phyloP scores from a whole-genome alignment of 2,888 invertebrate genomes.

The Autographa gamma region DNA sequence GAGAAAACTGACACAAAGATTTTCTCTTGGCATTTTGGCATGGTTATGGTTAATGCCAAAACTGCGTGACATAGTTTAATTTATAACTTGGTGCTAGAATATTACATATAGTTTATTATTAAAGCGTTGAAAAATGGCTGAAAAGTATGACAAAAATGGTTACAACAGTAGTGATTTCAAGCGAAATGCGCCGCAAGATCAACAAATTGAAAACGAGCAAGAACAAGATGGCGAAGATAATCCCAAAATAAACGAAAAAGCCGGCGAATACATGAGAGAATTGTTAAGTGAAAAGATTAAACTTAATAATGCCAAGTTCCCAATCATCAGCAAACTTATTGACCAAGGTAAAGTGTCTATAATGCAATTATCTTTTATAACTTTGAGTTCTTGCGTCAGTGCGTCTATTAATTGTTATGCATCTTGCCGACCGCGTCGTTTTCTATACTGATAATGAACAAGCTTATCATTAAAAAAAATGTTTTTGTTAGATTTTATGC shows the following conservation, averaged over 20 bases:
- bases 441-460: not conserved
- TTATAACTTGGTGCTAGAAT: conserved; percentile 11
- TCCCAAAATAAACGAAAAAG: conserved; percentile 91
- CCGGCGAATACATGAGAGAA: conserved; percentile 93
- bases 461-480: not conserved
- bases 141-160: conserved; percentile 83
- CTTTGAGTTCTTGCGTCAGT: not conserved
- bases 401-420: not conserved
- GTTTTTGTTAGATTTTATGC: not conserved
- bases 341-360: conserved; percentile 90
- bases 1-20: not conserved
- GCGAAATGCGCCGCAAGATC: conserved; percentile 77
- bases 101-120: conserved; percentile 10
- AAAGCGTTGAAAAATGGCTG: conserved; percentile 67
- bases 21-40: conserved; percentile 19
- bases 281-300: conserved; percentile 92
- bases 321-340: conserved; percentile 91
- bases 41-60: not conserved
- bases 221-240: conserved; percentile 88
- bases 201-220: conserved; percentile 64
- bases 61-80: conserved; percentile 11
- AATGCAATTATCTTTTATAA: not conserved
- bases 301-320: conserved; percentile 91
- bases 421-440: not conserved
- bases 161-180: conserved; percentile 86